A percentile compares a stretch with the other conserved stretches of the same genome.
These are phyloP conservation scores for Sapayoa aenigma DNA, from an alignment of 2,113 vertebrate genomes.

Conservation along the genomic window DNA sequence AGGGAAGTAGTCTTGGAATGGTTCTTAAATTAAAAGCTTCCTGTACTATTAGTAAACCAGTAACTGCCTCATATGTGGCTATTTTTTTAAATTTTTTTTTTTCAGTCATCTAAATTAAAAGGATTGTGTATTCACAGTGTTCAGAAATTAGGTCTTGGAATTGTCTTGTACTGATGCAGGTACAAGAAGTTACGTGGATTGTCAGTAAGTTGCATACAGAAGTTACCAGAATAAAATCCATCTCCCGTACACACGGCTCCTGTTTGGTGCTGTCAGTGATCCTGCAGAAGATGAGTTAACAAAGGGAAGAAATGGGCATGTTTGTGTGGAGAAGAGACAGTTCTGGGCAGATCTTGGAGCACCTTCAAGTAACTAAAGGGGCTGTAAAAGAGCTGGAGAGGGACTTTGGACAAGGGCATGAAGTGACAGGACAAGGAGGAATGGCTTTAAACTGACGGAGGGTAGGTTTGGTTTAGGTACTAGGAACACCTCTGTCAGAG, in stretches of 20 bases:
- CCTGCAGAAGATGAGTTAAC: not conserved
- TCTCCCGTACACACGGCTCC: rapidly evolving
- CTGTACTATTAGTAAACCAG: not conserved
- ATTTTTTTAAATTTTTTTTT: not conserved
- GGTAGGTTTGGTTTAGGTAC: not conserved
- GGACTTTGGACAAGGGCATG: not conserved
- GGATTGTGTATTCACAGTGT: not conserved
- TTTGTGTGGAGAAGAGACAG: not conserved
- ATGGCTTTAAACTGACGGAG: not conserved
- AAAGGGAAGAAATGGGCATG: not conserved
- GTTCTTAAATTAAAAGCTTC: constrained; percentile 26
- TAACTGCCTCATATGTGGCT: not conserved
- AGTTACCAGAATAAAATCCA: not conserved
- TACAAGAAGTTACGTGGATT: not conserved
- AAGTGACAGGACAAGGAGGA: not conserved
- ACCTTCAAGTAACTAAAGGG: not conserved
- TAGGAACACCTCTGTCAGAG: not conserved
- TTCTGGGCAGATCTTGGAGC: not conserved
- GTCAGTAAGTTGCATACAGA: not conserved
- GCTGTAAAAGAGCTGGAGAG: not conserved
- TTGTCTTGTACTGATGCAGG: not conserved
- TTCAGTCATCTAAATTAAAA: not conserved
- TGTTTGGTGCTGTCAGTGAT: not conserved
- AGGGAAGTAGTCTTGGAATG: not conserved
- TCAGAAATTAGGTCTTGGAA: not conserved